phyloP scores from a whole-genome alignment of 2,888 invertebrate genomes.

The Plebejus melissa region DNA sequence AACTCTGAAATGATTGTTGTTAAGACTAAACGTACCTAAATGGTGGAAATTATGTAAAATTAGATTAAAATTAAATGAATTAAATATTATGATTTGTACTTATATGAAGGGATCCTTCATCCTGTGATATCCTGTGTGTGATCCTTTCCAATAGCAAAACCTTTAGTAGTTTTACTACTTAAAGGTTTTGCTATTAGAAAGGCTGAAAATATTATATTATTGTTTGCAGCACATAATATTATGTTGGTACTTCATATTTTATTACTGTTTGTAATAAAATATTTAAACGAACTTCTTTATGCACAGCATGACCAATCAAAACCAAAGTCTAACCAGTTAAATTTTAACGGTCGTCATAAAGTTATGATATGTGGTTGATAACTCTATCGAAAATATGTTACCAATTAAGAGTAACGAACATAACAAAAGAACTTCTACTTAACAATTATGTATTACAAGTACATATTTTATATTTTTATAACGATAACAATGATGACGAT shows the following conservation, averaged over 20 bases:
- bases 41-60: background rate
- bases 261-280: background rate
- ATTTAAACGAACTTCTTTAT: background rate
- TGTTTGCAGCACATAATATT: background rate
- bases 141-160: background rate
- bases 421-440: background rate
- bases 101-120: too few species aligned
- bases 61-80: background rate
- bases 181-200: too few species aligned
- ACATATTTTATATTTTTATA: too few species aligned
- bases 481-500: background rate
- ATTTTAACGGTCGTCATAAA: background rate
- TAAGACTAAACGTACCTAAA: background rate
- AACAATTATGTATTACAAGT: background rate
- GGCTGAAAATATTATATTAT: background rate
- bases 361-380: conserved; percentile 1
- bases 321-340: background rate
- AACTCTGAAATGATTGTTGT: background rate
- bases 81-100: background rate
- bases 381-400: conserved; percentile 1
- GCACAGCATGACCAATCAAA: background rate
- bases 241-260: background rate
- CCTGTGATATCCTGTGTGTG: too few species aligned
- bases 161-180: background rate
- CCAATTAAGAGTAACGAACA: background rate